Evolutionary conservation across 2,888 invertebrate genomes (phyloP).

Genomic region (Mimas tiliae): DNA sequence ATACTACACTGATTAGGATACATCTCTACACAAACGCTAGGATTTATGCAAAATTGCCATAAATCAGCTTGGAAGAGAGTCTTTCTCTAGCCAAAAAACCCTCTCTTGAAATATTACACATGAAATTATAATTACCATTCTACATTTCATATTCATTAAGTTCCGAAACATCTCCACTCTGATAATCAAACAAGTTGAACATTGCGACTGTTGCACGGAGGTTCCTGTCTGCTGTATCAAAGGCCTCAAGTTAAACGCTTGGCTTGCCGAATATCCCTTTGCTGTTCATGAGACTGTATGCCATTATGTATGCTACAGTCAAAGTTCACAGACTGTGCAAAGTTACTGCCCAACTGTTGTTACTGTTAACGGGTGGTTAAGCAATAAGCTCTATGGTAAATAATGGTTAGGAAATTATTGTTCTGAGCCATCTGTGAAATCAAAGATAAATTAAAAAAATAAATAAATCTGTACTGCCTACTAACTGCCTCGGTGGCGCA

Average conservation of each 20-base stretch:
- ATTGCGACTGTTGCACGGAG: neutral
- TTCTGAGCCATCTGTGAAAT: too few species aligned
- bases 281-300: constrained; percentile 1
- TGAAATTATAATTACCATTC: neutral
- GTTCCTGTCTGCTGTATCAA: constrained; percentile 3
- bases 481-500: too few species aligned
- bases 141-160: neutral
- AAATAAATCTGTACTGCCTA: too few species aligned
- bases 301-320: neutral
- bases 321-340: neutral
- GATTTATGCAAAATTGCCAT: too few species aligned
- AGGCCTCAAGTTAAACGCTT: constrained; percentile 9
- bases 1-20: too few species aligned
- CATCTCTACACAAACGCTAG: too few species aligned
- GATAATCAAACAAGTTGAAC: neutral
- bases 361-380: neutral
- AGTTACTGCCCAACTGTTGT: constrained; percentile 3
- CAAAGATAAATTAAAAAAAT: too few species aligned
- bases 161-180: neutral
- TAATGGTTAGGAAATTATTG: neutral
- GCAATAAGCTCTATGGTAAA: neutral
- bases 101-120: too few species aligned
- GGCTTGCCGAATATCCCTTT: constrained; percentile 17
- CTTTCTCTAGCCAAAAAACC: too few species aligned
- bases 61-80: too few species aligned